Evolutionary conservation across 2,888 invertebrate genomes (phyloP), one percentile per base, ranked within the genome.

Genomic region (Ophion ventricosus): DNA sequence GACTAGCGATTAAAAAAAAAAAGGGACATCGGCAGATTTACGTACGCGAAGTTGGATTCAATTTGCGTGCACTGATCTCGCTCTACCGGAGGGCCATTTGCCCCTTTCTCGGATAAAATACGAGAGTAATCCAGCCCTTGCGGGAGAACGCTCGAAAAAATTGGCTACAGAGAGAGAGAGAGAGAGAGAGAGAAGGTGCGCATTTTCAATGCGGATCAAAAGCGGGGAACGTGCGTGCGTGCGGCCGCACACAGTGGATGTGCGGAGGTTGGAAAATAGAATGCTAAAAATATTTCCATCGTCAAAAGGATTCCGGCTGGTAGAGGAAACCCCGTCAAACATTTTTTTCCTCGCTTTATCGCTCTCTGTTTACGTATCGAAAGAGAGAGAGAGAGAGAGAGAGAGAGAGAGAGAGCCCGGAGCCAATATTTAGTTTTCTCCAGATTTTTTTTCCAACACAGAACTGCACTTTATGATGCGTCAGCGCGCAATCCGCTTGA

Each of bases 101-200:
- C 66, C 66, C 76, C 70, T n/a, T 40, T n/a, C 35, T 57, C 25
- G 40, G 17, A 66, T 66, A 76, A 66, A 67, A 76, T 43, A 10
- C 57, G 35, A 57, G 66, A 67, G 76, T 66, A 67, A 57, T 66
- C 76, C 17, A 17, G 29, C 54, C 26, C 75, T 66, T 23, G 76
- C 43, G 25, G 40, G 43, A 57, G 76, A 40, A 35, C 76, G 64
- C 40, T 76, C 26, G 25, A 57, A 76, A 64, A 74, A 57, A 26
- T 7, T 40, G 10, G 2, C 29, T 10, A 63, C 40, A n/a, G 66
- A 40, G 66, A n/a, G 23, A 1, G 43, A 20, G 20, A 11, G 61
- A 29, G 25, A 40, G 3, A 25, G 64, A 40, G 20, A 3, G 26
- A 54, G 26, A 10, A 56, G 57, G 20, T 20, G 57, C 10, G 57